These are phyloP conservation scores for Tyto alba DNA, from an alignment of 2,113 vertebrate genomes.

Conservation along the genomic window DNA sequence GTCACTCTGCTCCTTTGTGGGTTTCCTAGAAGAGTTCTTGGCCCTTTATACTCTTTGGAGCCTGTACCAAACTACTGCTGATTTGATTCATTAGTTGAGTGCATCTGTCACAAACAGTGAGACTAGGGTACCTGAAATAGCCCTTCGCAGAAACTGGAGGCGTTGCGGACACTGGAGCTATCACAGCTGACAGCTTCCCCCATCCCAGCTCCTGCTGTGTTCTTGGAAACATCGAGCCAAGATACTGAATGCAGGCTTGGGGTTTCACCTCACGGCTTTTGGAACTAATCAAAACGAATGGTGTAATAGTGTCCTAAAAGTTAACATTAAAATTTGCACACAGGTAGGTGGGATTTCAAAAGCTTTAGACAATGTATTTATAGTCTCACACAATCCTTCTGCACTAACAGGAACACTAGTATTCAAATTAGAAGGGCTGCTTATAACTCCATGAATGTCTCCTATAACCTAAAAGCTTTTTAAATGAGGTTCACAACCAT, in stretches of 20 bases:
- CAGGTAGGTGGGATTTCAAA: not conserved
- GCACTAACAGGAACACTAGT: not conserved
- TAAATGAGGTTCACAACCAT: not conserved
- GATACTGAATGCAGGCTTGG: not conserved
- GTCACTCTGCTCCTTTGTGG: too few species aligned
- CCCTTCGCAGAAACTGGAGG: not conserved
- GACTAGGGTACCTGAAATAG: not conserved
- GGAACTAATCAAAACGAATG: not conserved
- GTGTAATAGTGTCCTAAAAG: not conserved
- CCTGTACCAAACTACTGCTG: too few species aligned
- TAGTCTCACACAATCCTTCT: not conserved
- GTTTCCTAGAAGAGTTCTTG: too few species aligned
- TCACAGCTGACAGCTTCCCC: not conserved
- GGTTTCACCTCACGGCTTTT: rapidly evolving
- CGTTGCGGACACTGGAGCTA: not conserved
- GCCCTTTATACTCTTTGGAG: too few species aligned
- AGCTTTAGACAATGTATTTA: not conserved
- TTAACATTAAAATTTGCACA: not conserved
- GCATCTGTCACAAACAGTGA: not conserved
- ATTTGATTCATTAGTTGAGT: too few species aligned
- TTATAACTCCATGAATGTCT: not conserved
- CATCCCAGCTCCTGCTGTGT: not conserved
- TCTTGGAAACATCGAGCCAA: not conserved
- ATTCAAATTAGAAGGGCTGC: not conserved
- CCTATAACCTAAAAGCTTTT: not conserved